Conservation (phyloP, 2,797 vertebrate species). For the Sebastes jordani region DNA sequence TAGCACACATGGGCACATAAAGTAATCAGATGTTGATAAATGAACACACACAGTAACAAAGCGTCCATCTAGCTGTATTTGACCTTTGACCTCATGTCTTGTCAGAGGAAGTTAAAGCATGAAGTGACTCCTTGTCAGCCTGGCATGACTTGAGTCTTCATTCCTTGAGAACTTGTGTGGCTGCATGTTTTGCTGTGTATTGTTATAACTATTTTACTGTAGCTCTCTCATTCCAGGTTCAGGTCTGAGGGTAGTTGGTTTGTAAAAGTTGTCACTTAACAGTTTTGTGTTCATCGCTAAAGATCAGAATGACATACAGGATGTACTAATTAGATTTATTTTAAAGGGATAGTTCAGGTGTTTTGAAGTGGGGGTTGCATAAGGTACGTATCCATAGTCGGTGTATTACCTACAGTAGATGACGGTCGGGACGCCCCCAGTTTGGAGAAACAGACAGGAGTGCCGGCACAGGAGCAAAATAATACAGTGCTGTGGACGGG, state of each 20-base stretch:
- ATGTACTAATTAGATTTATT: neutral
- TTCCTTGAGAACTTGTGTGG: neutral
- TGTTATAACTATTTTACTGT: neutral
- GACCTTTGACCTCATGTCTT: constrained; percentile 15
- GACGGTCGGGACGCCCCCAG: too few relatives aligned
- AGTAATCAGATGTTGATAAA: neutral
- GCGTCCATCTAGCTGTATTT: neutral
- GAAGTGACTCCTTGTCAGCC: neutral
- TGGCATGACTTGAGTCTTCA: neutral
- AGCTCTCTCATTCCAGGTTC: neutral
- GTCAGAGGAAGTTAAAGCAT: neutral
- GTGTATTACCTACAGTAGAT: too few relatives aligned
- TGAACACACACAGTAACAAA: neutral
- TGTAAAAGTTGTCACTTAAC: neutral
- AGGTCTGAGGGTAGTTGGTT: neutral
- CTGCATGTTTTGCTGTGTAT: constrained; percentile 16
- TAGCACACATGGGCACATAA: neutral
- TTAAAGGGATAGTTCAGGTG: too few relatives aligned
- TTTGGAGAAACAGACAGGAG: too few relatives aligned
- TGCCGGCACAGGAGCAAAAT: too few relatives aligned
- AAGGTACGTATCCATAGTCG: too few relatives aligned
- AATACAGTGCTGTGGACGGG: too few relatives aligned
- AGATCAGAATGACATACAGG: neutral
- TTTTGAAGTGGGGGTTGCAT: too few relatives aligned
- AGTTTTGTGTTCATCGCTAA: neutral